Evolutionary conservation across 2,113 vertebrate genomes (phyloP).

Genomic region (Odocoileus virginianus): DNA sequence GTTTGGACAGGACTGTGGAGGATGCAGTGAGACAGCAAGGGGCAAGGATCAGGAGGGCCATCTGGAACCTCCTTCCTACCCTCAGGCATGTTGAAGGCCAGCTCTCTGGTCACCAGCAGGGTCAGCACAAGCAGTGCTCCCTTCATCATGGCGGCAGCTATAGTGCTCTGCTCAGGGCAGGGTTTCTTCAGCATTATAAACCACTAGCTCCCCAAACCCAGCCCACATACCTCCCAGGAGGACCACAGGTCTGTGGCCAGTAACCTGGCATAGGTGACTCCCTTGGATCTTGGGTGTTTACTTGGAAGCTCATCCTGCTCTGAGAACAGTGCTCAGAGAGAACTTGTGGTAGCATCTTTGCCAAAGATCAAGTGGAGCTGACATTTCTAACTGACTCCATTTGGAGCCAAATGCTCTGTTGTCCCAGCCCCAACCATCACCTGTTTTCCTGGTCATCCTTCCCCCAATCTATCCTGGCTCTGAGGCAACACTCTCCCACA

Average conservation of each 20-base stretch:
- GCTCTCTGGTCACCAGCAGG: neutral
- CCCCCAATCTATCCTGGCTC: neutral
- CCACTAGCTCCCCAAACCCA: neutral
- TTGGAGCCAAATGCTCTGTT: neutral
- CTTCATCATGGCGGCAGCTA: neutral
- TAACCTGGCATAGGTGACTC: neutral
- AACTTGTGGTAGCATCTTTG: neutral
- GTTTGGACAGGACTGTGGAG: neutral
- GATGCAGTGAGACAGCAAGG: fast-evolving
- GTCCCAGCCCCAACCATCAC: neutral
- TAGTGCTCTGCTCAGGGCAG: neutral
- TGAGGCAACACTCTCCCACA: neutral
- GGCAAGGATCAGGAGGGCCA: neutral
- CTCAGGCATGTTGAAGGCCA: neutral
- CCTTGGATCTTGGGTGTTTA: too few relatives aligned
- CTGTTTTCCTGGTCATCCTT: neutral
- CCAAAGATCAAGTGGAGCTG: neutral
- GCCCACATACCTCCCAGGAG: neutral
- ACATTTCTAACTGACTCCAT: neutral
- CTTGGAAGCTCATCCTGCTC: neutral
- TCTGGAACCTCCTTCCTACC: neutral
- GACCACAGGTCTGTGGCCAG: neutral
- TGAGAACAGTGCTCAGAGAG: neutral
- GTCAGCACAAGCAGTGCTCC: neutral
- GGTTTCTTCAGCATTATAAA: neutral